Conservation (phyloP, 2,113 vertebrate species). For the Rhadina sibilatrix region DNA sequence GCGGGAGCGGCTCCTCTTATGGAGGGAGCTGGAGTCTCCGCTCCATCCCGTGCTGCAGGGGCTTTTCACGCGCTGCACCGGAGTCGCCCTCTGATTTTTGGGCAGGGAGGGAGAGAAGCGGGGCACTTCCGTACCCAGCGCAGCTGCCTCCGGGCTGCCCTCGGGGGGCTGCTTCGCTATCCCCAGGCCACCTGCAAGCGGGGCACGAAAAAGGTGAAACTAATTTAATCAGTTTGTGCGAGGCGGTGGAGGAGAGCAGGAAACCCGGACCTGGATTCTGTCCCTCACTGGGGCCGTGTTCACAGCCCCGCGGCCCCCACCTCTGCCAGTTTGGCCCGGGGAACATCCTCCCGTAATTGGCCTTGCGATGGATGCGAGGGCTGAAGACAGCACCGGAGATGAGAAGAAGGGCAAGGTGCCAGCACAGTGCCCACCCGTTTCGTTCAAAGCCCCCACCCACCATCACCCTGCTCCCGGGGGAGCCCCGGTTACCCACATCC, state of each 20-base stretch:
- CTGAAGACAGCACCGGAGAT: neutral
- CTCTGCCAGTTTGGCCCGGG: neutral
- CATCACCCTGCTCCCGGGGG: accelerated
- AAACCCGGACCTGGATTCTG: neutral
- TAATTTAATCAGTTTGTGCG: neutral
- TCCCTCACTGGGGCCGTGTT: accelerated
- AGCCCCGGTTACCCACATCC: neutral
- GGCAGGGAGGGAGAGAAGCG: neutral
- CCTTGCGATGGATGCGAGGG: neutral
- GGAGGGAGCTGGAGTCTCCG: neutral
- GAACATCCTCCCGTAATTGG: neutral
- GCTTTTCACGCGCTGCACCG: neutral
- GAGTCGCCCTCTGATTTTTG: neutral
- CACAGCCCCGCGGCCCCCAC: neutral
- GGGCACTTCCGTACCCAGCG: neutral
- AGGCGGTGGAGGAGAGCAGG: neutral
- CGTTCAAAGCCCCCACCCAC: neutral
- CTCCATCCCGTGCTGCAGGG: neutral
- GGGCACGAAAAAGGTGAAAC: neutral
- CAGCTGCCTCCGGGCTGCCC: neutral
- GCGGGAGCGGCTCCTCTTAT: neutral
- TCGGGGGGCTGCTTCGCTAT: neutral
- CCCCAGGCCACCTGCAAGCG: neutral
- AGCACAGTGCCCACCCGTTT: neutral
- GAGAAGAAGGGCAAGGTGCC: neutral